phyloP scores from a whole-genome alignment of 1,140 invertebrate species.

The Hyphantria cunea region DNA sequence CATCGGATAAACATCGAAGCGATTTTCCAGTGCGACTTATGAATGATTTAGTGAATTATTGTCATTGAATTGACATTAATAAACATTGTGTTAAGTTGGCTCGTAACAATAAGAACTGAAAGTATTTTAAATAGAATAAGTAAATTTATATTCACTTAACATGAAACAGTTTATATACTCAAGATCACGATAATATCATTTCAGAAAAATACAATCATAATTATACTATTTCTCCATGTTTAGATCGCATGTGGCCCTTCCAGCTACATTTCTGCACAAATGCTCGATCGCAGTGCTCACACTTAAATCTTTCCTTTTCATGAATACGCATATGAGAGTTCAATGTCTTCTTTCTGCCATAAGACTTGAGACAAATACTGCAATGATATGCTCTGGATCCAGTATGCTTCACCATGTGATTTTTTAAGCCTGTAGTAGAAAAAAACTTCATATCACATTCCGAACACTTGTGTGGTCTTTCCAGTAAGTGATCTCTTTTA shows the following conservation, averaged over 20 bases:
- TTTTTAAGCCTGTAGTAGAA: constrained; percentile 46
- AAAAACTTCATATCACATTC: constrained; percentile 55
- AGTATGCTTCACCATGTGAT: constrained; percentile 77
- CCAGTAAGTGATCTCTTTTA: constrained; percentile 39
- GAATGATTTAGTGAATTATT: too few species aligned
- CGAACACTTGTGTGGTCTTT: constrained; percentile 43
- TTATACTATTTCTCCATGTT: constrained; percentile 37
- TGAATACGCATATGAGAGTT: constrained; percentile 81
- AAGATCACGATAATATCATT: too few species aligned
- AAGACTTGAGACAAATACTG: constrained; percentile 83
- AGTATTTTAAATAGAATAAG: too few species aligned
- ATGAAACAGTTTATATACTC: too few species aligned
- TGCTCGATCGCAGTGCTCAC: constrained; percentile 47
- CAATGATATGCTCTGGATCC: constrained; percentile 82
- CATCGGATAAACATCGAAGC: too few species aligned
- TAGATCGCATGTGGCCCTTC: constrained; percentile 39
- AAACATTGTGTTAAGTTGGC: too few species aligned
- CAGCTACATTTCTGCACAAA: constrained; percentile 50
- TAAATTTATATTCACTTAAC: too few species aligned
- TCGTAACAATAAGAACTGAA: too few species aligned
- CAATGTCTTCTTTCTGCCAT: constrained; percentile 77
- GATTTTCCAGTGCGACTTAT: too few species aligned
- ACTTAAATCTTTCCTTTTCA: constrained; percentile 53
- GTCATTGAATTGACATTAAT: too few species aligned
- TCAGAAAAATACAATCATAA: too few species aligned